Conservation (phyloP, 2,113 vertebrate genomes). For the Sinocyclocheilus maitianheensis region DNA sequence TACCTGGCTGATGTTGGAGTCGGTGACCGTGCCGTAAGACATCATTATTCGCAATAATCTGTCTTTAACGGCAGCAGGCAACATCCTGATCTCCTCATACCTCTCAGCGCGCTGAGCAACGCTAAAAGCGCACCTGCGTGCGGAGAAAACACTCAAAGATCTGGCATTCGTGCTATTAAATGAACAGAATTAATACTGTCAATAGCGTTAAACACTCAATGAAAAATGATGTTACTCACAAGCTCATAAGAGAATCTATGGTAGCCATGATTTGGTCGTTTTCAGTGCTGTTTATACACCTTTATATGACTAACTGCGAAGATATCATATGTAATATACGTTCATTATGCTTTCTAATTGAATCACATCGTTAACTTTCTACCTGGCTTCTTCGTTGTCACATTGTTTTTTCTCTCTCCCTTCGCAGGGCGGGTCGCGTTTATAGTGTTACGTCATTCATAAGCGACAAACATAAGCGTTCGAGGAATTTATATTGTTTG, state of each 20-base stretch:
- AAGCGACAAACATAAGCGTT: background rate
- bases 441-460: background rate
- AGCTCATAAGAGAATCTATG: conserved; percentile 54
- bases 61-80: conserved; percentile 84
- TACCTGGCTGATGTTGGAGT: conserved; percentile 85
- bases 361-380: background rate
- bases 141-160: background rate
- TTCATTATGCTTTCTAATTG: background rate
- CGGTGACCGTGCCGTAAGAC: conserved; percentile 78
- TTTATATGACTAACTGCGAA: background rate
- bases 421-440: background rate
- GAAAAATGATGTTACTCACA: conserved; percentile 42
- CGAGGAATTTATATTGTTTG: no score
- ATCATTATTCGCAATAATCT: conserved; percentile 83
- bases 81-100: conserved; percentile 73
- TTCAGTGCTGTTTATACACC: background rate
- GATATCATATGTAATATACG: background rate
- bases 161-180: background rate
- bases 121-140: conserved; percentile 49
- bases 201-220: background rate
- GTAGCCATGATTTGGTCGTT: conserved; percentile 14
- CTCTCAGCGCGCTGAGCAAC: conserved; percentile 59
- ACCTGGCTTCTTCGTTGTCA: background rate
- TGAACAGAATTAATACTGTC: background rate
- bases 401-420: background rate